Evolutionary conservation across 23 tunicate species (phyloP), one percentile per base, ranked within the genome.

Genomic region (Botrylloides violaceus): DNA sequence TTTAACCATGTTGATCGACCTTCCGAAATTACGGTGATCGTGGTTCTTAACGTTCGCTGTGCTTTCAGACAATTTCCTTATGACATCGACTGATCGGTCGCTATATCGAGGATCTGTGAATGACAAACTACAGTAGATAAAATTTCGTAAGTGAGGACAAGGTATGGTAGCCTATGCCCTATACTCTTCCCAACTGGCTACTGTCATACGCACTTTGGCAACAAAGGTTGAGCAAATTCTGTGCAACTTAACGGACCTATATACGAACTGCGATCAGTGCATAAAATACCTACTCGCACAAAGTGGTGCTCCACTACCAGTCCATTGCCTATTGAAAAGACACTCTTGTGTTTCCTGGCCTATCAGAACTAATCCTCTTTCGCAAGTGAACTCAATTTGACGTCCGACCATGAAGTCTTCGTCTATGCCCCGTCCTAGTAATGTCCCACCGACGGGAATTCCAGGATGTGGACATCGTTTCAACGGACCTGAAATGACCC

Each of bases 401-500:
- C 31, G 38, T 38, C 85, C 94, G 32, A 75, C 32, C 1, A 4
- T 32, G 26, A 71, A 78, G 32, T 64, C 49, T n/a, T 59, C 22
- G 35, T 63, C 70, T 63, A 21, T 23, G 2, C 64, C 21, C 7
- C 32, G 34, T 23, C 29, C 21, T 72, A 32, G 4, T 29, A 33
- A 5, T 76, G 78, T 49, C 77, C 73, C 9, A 71, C 76, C 71
- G 29, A 76, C 36, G 1, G 92, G 92, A 3, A 84, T 66, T 19
- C 92, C 92, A 19, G 92, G 92, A 53, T 84, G 83, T 4, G 79
- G 79, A 64, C 92, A 84, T 3, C 79, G 72, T 0, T 30, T 36
- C 3, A 29, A 65, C 1, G 20, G 32, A 33, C 35, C 68, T 34
- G 59, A n/a, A 61, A 34, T 28, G 4, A 22, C 50, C 53, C 27